These are phyloP conservation scores for Tiliqua scincoides DNA, from an alignment of 2,113 vertebrate species.

Conservation along the genomic window DNA sequence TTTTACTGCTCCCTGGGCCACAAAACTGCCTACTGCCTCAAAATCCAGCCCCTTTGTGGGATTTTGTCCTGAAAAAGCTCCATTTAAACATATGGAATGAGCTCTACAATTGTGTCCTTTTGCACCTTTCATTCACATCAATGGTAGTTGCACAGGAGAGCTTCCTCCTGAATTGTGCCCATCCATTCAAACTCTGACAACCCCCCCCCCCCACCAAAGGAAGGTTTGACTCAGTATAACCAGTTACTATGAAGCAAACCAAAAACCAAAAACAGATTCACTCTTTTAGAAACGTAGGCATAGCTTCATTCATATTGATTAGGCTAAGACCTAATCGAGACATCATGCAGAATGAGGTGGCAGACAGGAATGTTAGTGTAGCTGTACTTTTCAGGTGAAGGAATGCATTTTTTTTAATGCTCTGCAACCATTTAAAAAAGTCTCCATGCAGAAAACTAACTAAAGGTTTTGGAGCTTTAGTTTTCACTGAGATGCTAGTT, in stretches of 20 bases:
- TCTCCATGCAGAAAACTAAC: neutral
- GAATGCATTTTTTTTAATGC: neutral
- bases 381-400: neutral
- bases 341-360: neutral
- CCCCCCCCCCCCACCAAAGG: too few relatives aligned
- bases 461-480: neutral
- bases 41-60: neutral
- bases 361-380: neutral
- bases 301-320: neutral
- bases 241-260: neutral
- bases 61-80: neutral
- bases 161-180: neutral
- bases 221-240: neutral
- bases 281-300: neutral
- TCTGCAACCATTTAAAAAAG: neutral
- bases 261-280: neutral
- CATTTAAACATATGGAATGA: neutral
- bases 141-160: neutral
- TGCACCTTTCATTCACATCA: neutral
- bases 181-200: neutral
- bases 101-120: neutral
- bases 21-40: neutral
- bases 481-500: neutral
- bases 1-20: neutral
- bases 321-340: neutral